These are phyloP conservation scores for Gonatopus flavifemur DNA, from an alignment of 1,140 invertebrate genomes.

Conservation along the genomic window DNA sequence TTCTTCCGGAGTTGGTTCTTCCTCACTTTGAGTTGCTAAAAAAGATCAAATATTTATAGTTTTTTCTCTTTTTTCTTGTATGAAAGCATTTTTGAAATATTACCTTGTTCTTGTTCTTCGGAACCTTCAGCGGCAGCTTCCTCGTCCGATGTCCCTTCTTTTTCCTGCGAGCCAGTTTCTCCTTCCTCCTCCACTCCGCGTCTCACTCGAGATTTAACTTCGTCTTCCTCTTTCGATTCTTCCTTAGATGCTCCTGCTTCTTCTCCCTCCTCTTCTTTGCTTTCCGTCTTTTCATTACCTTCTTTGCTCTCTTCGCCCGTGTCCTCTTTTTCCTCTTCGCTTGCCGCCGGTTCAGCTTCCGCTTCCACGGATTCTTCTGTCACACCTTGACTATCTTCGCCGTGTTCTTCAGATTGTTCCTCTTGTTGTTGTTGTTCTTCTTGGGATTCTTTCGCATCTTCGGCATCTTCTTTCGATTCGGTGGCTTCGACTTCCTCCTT, in stretches of 20 bases:
- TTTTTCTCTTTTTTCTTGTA: too few species aligned
- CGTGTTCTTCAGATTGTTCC: slow-evolving; percentile 4
- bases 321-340: slow-evolving; percentile 13
- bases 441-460: slow-evolving; percentile 26
- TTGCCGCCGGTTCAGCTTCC: background rate
- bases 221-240: slow-evolving; percentile 3
- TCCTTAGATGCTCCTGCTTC: slow-evolving; percentile 11
- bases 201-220: slow-evolving; percentile 13
- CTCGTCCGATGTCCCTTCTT: too few species aligned
- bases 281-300: background rate
- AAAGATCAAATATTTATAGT: background rate
- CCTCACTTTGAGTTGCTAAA: slow-evolving; percentile 15
- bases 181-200: slow-evolving; percentile 25
- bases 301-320: background rate
- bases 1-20: slow-evolving; percentile 54
- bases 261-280: slow-evolving; percentile 15
- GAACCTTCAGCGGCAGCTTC: slow-evolving; percentile 51
- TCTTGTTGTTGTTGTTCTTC: slow-evolving; percentile 14
- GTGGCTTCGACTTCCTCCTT: slow-evolving; percentile 20
- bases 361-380: slow-evolving; percentile 2
- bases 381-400: slow-evolving; percentile 9
- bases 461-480: slow-evolving; percentile 44
- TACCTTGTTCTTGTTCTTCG: slow-evolving; percentile 64
- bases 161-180: slow-evolving; percentile 22
- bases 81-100: background rate